Evolutionary conservation across 2,113 vertebrate genomes (phyloP).

Genomic region (Benitochromis conjunctus): DNA sequence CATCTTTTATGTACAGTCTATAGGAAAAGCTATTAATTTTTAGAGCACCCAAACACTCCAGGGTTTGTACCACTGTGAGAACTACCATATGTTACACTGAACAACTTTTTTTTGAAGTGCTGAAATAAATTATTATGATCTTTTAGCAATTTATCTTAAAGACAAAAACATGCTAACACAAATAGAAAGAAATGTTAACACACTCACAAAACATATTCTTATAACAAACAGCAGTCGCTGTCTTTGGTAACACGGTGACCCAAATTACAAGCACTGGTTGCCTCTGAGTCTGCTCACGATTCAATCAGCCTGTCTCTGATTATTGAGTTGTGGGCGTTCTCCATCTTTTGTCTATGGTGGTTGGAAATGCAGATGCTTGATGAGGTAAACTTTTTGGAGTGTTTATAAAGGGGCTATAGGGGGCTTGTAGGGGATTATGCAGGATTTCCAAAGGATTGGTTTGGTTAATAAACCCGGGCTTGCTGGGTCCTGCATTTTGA

Average conservation of each 20-base stretch:
- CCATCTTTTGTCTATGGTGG: constrained; percentile 39
- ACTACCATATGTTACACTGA: neutral
- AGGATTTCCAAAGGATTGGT: constrained; percentile 54
- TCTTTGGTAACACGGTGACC: constrained; percentile 22
- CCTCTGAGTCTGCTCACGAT: constrained; percentile 3
- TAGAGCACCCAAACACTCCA: neutral
- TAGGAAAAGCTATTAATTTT: neutral
- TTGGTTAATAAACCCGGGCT: constrained; percentile 55
- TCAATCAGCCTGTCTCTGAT: constrained; percentile 35
- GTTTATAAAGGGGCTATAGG: constrained; percentile 49
- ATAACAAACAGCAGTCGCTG: neutral
- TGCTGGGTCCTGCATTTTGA: constrained; percentile 37
- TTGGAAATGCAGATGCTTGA: constrained; percentile 47
- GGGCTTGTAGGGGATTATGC: constrained; percentile 27
- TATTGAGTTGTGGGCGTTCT: constrained; percentile 21
- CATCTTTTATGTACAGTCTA: neutral
- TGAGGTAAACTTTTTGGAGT: constrained; percentile 58
- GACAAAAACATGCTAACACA: neutral
- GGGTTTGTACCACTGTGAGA: neutral
- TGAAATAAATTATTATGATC: neutral
- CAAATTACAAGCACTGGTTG: constrained; percentile 17
- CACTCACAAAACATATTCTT: neutral
- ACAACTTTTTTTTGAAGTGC: neutral
- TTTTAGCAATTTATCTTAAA: neutral
- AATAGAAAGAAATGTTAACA: neutral